Base-by-base conservation (phyloP, 35 echinoderm and acorn worm species). In the Hemicentrotus pulcherrimus region DNA sequence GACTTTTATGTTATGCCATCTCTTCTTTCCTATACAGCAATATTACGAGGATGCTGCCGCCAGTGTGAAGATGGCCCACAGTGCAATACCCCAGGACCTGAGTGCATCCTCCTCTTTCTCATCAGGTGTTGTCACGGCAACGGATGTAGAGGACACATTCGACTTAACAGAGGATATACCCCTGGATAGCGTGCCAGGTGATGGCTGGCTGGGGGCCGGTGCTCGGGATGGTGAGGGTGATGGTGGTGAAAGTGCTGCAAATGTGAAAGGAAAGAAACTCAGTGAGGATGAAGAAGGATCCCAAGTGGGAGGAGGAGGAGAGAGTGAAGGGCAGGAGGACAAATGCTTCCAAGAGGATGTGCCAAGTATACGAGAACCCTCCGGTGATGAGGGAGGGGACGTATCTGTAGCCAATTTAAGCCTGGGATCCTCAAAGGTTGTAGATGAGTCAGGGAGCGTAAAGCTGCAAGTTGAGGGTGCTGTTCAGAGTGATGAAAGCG, bases 61-160 rank as follows among this genome's bases (percentile, higher is more conserved):
- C n/a, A 93, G 91, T 58, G 48, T 93, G 12, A 93, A 93, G 46
- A 31, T 93, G 48, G 91, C 91, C 48, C 91, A 93, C 46, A 93
- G 91, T 93, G 91, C 91, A 93, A 93, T 93, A 93, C n/a, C 45
- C n/a, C 91, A 47, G 48, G 48, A 93, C 48, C 16, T 58, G 22
- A 58, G 91, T 16, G 48, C 91, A 48, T 45, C 88, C 2, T 90
- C 88, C 19, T 90, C 88, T 5, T 22, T 90, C 32, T 90, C 88
- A 35, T 90, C 88, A 22, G 88, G 88, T 24, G 24, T 90, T 28
- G 88, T 90, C 7, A 47, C 46, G n/a, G 46, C 88, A 90, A 47
- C 88, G 4, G 88, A 90, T 90, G 88, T 90, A 28, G 88, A 90
- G 32, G 88, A 90, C 32, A 47, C 16, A 9, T 90, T 13, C 12